These are phyloP conservation scores for Pachypeltis micranthus DNA, from an alignment of 1,140 invertebrate genomes.

Conservation along the genomic window DNA sequence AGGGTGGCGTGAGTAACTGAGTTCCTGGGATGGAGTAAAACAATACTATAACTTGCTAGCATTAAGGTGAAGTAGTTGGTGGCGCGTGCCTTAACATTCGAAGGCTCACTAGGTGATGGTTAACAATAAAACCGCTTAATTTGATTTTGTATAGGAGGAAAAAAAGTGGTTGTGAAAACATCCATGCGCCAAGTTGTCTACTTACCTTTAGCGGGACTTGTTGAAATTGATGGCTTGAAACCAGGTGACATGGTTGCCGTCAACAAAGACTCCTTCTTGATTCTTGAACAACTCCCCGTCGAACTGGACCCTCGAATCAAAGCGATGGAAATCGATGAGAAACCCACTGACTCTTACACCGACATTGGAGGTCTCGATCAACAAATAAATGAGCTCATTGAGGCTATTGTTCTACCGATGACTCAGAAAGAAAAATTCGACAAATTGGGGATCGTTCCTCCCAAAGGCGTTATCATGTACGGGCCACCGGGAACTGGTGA, in stretches of 20 bases:
- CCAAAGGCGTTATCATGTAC: conserved; percentile 80
- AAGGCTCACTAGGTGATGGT: no score
- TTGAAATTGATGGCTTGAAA: conserved; percentile 93
- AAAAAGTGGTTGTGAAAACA: conserved; percentile 98
- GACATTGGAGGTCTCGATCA: conserved; percentile 98
- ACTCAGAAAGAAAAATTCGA: conserved; percentile 98
- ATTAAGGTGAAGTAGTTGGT: no score
- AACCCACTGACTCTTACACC: conserved; percentile 96
- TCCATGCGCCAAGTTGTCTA: conserved; percentile 98
- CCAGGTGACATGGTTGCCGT: conserved; percentile 96
- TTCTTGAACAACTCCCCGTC: conserved; percentile 88
- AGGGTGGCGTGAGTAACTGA: no score
- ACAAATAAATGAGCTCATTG: conserved; percentile 88
- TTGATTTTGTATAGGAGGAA: conserved; percentile 95
- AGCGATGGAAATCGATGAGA: conserved; percentile 98
- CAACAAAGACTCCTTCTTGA: conserved; percentile 97
- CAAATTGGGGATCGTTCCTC: conserved; percentile 93
- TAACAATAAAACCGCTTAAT: no score
- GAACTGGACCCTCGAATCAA: conserved; percentile 98
- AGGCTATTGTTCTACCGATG: conserved; percentile 96
- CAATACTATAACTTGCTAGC: no score
- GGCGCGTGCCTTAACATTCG: no score
- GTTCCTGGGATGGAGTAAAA: no score
- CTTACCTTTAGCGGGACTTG: conserved; percentile 91
- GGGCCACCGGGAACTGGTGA: conserved; percentile 79